A percentile compares a stretch with the other conserved stretches of the same genome.
Conservation (phyloP, 2,113 vertebrate species). For the Danionella cerebrum region DNA sequence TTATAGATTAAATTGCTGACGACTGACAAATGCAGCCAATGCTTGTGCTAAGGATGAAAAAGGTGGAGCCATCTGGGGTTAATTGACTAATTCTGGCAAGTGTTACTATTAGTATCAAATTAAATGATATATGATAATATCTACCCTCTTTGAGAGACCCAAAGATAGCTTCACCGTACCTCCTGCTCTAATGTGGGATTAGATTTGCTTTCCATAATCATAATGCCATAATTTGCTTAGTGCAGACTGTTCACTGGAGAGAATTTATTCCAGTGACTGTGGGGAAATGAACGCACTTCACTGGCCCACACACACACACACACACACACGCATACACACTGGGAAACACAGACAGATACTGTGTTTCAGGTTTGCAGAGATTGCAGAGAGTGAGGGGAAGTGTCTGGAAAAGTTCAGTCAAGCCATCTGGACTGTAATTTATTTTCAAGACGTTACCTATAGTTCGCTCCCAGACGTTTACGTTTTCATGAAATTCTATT, state of each 20-base stretch:
- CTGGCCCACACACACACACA: conserved; percentile 24
- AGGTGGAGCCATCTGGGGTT: no score
- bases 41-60: no score
- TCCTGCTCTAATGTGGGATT: conserved; percentile 44
- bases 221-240: conserved; percentile 55
- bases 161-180: neutral
- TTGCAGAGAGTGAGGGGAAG: neutral
- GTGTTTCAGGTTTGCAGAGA: neutral
- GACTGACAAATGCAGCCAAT: no score
- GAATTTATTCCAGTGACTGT: conserved; percentile 47
- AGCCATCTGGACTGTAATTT: conserved; percentile 2
- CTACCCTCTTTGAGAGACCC: neutral
- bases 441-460: neutral
- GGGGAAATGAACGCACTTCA: conserved; percentile 56
- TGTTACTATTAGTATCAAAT: no score
- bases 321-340: conserved; percentile 24
- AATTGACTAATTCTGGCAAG: no score
- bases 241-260: conserved; percentile 42
- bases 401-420: neutral
- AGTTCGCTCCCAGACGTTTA: neutral
- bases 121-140: neutral
- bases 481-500: neutral
- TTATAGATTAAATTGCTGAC: no score
- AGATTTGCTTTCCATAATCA: conserved; percentile 55
- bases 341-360: neutral